These are phyloP conservation scores for Escarpia spicata DNA, from an alignment of 2,888 invertebrate genomes.

Conservation along the genomic window DNA sequence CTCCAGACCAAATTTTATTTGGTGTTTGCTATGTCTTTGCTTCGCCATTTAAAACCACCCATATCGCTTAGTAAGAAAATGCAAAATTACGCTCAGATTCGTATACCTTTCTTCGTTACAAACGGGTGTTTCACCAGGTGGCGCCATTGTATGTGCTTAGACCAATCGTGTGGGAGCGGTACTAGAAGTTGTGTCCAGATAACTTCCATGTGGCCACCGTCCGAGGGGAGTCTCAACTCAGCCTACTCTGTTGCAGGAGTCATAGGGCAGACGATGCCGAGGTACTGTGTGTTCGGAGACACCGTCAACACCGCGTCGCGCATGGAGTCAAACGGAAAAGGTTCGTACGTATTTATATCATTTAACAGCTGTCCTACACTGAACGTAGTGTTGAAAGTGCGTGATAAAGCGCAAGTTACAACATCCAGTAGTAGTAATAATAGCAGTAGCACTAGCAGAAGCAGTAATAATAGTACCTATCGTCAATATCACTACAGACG, in stretches of 20 bases:
- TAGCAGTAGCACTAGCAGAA: too few species aligned
- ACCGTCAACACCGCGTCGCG: not conserved
- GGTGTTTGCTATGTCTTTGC: too few species aligned
- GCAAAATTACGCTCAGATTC: too few species aligned
- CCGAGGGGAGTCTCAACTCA: not conserved
- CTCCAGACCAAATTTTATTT: too few species aligned
- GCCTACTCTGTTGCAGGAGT: not conserved
- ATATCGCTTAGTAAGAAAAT: too few species aligned
- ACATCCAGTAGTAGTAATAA: too few species aligned
- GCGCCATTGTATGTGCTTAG: not conserved
- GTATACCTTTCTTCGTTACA: not conserved
- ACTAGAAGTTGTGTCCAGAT: not conserved
- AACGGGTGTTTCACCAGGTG: not conserved
- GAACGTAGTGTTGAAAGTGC: too few species aligned
- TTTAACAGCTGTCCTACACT: not conserved
- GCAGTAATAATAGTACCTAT: too few species aligned
- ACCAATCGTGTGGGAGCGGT: not conserved
- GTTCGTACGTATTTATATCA: not conserved
- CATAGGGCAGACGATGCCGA: not conserved
- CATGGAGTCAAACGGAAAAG: not conserved
- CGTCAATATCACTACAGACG: too few species aligned
- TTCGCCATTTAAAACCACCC: too few species aligned
- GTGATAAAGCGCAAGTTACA: too few species aligned
- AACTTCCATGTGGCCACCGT: not conserved
- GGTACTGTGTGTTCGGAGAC: slow-evolving; percentile 12